Percentiles rank a stretch among this genome's conserved stretches.
These are phyloP conservation scores for Alitta virens DNA, from an alignment of 2,888 invertebrate genomes.

Conservation along the genomic window DNA sequence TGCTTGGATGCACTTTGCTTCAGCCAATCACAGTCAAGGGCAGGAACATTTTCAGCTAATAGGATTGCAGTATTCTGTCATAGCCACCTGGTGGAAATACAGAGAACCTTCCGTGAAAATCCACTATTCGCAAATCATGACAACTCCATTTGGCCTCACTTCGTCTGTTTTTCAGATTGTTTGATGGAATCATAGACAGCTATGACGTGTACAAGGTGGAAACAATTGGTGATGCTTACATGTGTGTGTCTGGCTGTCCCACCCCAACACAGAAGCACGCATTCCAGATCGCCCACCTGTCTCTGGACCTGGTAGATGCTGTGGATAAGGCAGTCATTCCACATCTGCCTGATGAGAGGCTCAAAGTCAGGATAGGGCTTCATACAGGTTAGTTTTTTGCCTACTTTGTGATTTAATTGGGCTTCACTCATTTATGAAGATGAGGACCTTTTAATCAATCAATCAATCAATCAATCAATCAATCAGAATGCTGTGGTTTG, in stretches of 20 bases:
- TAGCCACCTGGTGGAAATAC: too few species aligned
- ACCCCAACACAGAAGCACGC: conserved; percentile 6
- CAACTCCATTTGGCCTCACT: too few species aligned
- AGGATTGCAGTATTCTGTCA: too few species aligned
- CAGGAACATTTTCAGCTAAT: too few species aligned
- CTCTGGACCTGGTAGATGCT: conserved; percentile 6
- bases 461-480: too few species aligned
- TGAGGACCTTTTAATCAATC: too few species aligned
- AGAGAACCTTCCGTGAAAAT: too few species aligned
- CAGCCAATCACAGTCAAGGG: too few species aligned
- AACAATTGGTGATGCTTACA: conserved; percentile 19
- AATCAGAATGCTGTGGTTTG: too few species aligned
- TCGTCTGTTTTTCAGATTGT: conserved; percentile 6
- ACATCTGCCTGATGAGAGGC: not conserved
- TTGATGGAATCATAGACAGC: conserved; percentile 9
- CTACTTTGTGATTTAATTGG: not conserved
- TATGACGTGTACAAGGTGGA: conserved; percentile 17
- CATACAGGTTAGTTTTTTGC: conserved; percentile 10
- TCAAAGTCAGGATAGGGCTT: conserved; percentile 11
- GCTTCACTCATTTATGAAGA: too few species aligned
- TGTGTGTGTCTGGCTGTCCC: conserved; percentile 14
- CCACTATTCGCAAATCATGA: too few species aligned
- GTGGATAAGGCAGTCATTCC: conserved; percentile 2
- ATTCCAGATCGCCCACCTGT: conserved; percentile 6
- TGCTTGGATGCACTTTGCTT: too few species aligned